These are phyloP conservation scores for Argya squamiceps DNA, from an alignment of 2,797 vertebrate genomes.

Conservation along the genomic window DNA sequence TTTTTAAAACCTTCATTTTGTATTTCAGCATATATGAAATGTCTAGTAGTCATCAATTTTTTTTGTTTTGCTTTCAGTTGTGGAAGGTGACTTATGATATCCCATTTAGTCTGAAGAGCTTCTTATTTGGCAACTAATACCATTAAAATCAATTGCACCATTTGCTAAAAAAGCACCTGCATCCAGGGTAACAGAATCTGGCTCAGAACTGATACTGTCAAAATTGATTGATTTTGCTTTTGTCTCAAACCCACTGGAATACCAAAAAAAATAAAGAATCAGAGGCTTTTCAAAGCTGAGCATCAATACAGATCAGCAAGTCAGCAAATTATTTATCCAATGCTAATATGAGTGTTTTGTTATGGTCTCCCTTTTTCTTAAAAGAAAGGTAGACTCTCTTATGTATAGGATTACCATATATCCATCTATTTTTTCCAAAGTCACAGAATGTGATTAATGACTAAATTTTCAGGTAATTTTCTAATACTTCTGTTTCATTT, in stretches of 20 bases:
- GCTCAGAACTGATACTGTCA: conserved; percentile 16
- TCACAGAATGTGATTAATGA: not conserved
- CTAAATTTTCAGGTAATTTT: not conserved
- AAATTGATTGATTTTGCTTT: conserved; percentile 7
- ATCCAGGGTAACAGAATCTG: not conserved
- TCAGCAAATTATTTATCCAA: not conserved
- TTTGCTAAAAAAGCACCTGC: conserved; percentile 1
- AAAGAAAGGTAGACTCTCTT: not conserved
- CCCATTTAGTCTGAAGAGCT: not conserved
- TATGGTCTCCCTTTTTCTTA: not conserved
- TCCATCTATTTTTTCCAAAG: not conserved
- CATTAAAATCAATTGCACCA: not conserved
- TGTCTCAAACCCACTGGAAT: not conserved
- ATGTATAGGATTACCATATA: not conserved
- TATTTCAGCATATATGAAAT: not conserved
- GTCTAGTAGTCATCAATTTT: not conserved
- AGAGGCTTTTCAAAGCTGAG: not conserved
- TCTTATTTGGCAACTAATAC: conserved; percentile 8
- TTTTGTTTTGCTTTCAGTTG: not conserved
- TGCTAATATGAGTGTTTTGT: not conserved
- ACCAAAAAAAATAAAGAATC: not conserved
- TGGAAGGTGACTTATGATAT: conserved; percentile 12
- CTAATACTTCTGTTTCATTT: not conserved
- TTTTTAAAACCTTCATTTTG: not conserved
- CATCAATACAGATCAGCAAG: not conserved